Evolutionary conservation across 1,140 invertebrate species (phyloP).

Genomic region (Episyrphus balteatus): DNA sequence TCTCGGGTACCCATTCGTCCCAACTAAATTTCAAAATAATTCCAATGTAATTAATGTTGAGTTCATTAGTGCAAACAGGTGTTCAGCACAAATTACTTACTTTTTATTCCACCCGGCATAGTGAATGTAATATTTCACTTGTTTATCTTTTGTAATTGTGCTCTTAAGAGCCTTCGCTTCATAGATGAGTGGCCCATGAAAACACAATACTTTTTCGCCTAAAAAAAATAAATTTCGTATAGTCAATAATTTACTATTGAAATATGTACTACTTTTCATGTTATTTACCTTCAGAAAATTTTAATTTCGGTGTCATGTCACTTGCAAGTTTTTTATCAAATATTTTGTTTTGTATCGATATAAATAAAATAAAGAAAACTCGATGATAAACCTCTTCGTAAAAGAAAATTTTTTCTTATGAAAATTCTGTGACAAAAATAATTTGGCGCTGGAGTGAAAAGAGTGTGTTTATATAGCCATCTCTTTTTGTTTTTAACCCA

Average conservation of each 20-base stretch:
- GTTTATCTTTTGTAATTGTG: constrained; percentile 70
- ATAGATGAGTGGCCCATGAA: constrained; percentile 88
- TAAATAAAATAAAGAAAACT: too few relatives aligned
- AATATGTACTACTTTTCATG: constrained; percentile 5
- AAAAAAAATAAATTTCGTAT: constrained; percentile 14
- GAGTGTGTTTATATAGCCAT: too few relatives aligned
- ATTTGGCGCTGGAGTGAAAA: too few relatives aligned
- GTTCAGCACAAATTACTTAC: constrained; percentile 43
- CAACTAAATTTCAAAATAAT: constrained; percentile 50
- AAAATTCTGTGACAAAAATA: too few relatives aligned
- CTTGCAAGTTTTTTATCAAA: constrained; percentile 1
- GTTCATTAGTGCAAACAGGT: background rate
- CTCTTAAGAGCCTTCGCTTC: constrained; percentile 90
- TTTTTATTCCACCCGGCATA: constrained; percentile 98
- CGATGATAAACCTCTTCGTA: too few relatives aligned
- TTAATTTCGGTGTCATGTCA: constrained; percentile 43
- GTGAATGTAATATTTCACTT: constrained; percentile 86
- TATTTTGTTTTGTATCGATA: too few relatives aligned
- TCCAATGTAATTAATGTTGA: background rate
- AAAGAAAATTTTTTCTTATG: too few relatives aligned
- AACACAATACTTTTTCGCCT: constrained; percentile 94
- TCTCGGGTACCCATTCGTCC: constrained; percentile 97
- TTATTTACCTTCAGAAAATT: constrained; percentile 51
- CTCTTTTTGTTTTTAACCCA: too few relatives aligned
- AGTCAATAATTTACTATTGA: constrained; percentile 4